phyloP scores from a whole-genome alignment of 2,797 vertebrate genomes.

The Meda fulgida region DNA sequence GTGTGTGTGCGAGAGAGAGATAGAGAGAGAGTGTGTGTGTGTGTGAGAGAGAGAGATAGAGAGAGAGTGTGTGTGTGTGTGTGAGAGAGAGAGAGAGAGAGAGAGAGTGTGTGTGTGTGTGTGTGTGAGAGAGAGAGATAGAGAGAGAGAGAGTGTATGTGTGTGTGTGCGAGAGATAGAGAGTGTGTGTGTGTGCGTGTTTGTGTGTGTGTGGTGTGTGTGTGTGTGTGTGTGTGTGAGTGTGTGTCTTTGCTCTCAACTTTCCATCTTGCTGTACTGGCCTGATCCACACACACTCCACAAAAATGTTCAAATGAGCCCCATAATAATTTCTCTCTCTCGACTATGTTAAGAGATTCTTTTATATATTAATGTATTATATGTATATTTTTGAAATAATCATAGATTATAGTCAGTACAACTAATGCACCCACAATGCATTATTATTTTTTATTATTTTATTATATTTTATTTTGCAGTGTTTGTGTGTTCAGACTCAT shows the following conservation, averaged over 20 bases:
- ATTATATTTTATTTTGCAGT: neutral
- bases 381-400: neutral
- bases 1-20: no score
- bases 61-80: conserved; percentile 3
- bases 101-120: conserved; percentile 43
- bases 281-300: conserved; percentile 17
- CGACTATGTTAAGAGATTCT: no score
- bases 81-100: no score
- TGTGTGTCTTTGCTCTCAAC: conserved; percentile 69
- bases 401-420: neutral
- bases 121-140: conserved; percentile 83
- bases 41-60: conserved; percentile 67
- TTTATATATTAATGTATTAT: no score
- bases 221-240: conserved; percentile 67
- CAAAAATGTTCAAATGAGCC: neutral
- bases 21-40: conserved; percentile 53
- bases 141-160: conserved; percentile 56
- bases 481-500: neutral
- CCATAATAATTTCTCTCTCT: neutral
- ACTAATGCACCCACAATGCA: neutral
- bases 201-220: neutral
- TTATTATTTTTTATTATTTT: neutral
- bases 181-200: no score
- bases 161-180: conserved; percentile 67
- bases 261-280: conserved; percentile 70